Evolutionary conservation across 2,797 vertebrate genomes (phyloP), one percentile per base, ranked within the genome.

Genomic region (Bovichtus diacanthus): DNA sequence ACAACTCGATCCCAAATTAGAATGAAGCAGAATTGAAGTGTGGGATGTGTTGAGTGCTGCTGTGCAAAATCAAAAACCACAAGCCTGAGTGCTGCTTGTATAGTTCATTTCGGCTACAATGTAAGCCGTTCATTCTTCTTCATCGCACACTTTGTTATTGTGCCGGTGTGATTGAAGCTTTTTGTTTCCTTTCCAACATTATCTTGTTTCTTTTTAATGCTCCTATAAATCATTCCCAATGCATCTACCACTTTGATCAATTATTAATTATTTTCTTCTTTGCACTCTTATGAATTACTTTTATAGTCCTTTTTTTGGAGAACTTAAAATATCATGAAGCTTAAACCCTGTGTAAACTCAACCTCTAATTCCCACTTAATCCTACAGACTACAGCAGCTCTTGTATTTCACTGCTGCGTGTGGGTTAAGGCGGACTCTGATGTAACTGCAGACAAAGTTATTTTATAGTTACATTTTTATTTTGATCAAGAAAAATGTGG

Each of bases 1-100:
- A 81, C 58, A 75, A 59, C 54, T 38, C 5, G 1, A 27, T 27
- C 18, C n/a, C 49, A 58, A 69, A 74, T 79, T 47, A 71, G 64
- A 78, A 67, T 4, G 19, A 47, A 43, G 34, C 44, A 12, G n/a
- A n/a, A 54, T 11, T 55, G 16, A 67, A 59, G 44, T 36, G 41
- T 29, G 13, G 68, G 66, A 29, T 47, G 55, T 10, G 49, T 29
- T 70, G 43, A 64, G 58, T 41, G 72, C 64, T 53, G 36, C 51
- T 29, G 18, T 39, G 68, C 23, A 63, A 68, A 74, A 70, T 39
- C 67, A 41, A 70, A 71, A 64, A 43, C 23, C 56, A 38, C 39
- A 39, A 41, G 55, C 47, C 49, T 31, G 73, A 75, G 49, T 51
- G 61, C 55, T 27, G 60, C 61, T 53, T 10, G 8, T 61, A 16